Evolutionary conservation across 2,888 invertebrate species (phyloP).

Genomic region (Ornithoptera priamus): DNA sequence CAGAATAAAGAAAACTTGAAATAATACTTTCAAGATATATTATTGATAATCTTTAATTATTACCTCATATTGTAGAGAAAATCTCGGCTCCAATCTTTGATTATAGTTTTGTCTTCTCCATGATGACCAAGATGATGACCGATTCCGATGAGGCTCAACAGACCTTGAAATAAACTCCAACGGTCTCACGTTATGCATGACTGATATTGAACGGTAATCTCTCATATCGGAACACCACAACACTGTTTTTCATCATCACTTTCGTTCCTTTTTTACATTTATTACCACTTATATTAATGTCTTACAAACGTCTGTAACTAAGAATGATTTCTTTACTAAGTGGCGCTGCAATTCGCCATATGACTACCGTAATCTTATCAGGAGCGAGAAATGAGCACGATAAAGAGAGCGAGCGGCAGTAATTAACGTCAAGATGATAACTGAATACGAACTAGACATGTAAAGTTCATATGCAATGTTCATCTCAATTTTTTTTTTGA

Average conservation of each 20-base stretch:
- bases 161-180: conserved; percentile 46
- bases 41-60: conserved; percentile 5
- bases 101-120: conserved; percentile 53
- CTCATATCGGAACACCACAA: conserved; percentile 53
- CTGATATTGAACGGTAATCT: conserved; percentile 53
- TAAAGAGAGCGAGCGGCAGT: conserved; percentile 66
- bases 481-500: conserved; percentile 44
- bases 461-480: conserved; percentile 46
- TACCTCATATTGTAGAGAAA: conserved; percentile 68
- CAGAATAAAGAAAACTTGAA: too few relatives aligned
- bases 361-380: conserved; percentile 74
- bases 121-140: conserved; percentile 66
- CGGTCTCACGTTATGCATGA: conserved; percentile 60
- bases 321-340: conserved; percentile 43
- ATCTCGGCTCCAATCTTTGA: conserved; percentile 61
- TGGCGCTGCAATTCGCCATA: conserved; percentile 60
- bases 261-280: conserved; percentile 41
- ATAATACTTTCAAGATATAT: too few relatives aligned
- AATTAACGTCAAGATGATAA: conserved; percentile 68
- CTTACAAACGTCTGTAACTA: conserved; percentile 31
- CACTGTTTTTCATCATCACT: conserved; percentile 60
- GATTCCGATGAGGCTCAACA: conserved; percentile 51
- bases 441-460: conserved; percentile 53
- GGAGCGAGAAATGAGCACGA: conserved; percentile 59
- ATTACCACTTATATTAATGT: conserved; percentile 32